Percentiles rank a stretch among this genome's conserved stretches.
These are phyloP conservation scores for Conus ventricosus DNA, from an alignment of 1,140 invertebrate genomes.

Conservation along the genomic window DNA sequence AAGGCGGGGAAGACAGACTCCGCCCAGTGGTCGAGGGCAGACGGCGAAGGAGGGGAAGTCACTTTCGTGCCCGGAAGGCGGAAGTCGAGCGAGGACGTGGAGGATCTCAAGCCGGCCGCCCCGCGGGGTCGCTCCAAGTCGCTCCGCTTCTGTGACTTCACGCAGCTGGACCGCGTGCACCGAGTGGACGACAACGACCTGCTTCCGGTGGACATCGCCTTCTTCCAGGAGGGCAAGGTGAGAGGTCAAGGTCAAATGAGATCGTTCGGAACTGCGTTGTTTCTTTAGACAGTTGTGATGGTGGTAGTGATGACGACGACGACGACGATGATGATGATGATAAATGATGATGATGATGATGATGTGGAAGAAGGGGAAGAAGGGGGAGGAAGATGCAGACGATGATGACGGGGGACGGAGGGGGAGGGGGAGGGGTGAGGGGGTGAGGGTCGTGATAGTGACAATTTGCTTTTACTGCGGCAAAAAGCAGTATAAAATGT, in stretches of 20 bases:
- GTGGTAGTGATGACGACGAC: background rate
- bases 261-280: background rate
- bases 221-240: constrained; percentile 52
- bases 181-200: constrained; percentile 45
- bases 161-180: constrained; percentile 45
- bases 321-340: background rate
- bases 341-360: background rate
- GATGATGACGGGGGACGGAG: too few species aligned
- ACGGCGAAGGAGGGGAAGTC: constrained; percentile 9
- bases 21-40: background rate
- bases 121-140: constrained; percentile 29
- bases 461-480: too few species aligned
- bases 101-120: background rate
- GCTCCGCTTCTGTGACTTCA: constrained; percentile 50
- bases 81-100: constrained; percentile 7
- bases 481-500: too few species aligned
- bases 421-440: too few species aligned
- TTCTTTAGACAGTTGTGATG: background rate
- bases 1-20: constrained; percentile 11
- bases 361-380: background rate
- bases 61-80: background rate
- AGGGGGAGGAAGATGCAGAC: too few species aligned
- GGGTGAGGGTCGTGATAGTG: too few species aligned
- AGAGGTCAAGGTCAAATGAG: background rate
- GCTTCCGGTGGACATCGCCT: constrained; percentile 52